Base-by-base conservation (phyloP, 2,797 vertebrate genomes). In the Mionectes olivaceus region DNA sequence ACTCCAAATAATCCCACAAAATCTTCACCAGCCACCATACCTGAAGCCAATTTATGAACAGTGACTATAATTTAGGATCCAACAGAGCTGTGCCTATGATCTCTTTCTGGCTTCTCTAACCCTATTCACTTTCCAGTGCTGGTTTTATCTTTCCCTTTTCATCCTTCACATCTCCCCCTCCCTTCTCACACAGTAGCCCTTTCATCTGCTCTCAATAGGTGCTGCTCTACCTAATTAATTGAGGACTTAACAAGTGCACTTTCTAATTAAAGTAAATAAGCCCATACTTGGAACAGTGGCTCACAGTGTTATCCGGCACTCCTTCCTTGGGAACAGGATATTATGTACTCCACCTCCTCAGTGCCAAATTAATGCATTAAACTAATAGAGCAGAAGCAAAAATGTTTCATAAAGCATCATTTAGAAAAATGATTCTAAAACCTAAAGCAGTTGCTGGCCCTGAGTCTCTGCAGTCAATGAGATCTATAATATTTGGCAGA, bases 211-310 rank as follows among this genome's bases (percentile, higher is more conserved):
- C 85, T 95, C 78, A 93, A 80, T 86, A 91, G 94, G 81, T 94
- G 76, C 93, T 95, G 96, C 85, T 96, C 96, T 87, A 96, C 59
- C 95, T 95, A 96, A 93, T 97, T 96, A 96, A 91, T 90, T 19
- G 56, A 92, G 84, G 87, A 83, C 76, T 96, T 87, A 94, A 95
- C 69, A 94, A 97, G 94, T 53, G 65, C 93, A 83, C 90, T 95
- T 96, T 96, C 96, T 96, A 97, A 96, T 93, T 87, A 96, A 97
- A 96, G 92, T 96, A 97, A 98, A 97, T 84, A 97, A 95, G 90
- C 86, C 94, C 73, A 35, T 73, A 30, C 43, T 78, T 15, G 35
- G 90, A 96, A 97, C 94, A 97, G 94, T 91, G 85, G 35, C 44
- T 92, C 86, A 76, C 96, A 96, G 96, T 97, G 95, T 95, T 96